Percentiles rank a stretch among this genome's conserved stretches.
phyloP scores from a whole-genome alignment of 2,797 vertebrate genomes.

The Sebastes matsubarae region DNA sequence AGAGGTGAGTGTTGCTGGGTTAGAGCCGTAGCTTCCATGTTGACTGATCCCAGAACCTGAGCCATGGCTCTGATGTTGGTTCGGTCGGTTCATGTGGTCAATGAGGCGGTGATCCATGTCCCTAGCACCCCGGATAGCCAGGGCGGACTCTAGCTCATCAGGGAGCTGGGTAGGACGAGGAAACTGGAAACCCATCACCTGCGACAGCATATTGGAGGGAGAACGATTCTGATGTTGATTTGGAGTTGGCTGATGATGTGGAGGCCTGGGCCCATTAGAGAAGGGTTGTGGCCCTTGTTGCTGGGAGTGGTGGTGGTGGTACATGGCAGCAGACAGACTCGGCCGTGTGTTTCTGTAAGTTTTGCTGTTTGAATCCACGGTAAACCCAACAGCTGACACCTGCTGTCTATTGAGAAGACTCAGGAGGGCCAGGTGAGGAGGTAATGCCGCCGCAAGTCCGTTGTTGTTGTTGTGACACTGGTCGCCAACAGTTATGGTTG shows the following conservation, averaged over 20 bases:
- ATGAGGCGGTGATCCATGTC: constrained; percentile 76
- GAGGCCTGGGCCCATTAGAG: constrained; percentile 50
- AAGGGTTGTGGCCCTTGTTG: constrained; percentile 72
- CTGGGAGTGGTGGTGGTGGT: constrained; percentile 79
- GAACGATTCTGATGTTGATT: constrained; percentile 58
- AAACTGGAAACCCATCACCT: constrained; percentile 71
- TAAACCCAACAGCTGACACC: constrained; percentile 77
- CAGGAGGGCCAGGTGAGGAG: constrained; percentile 77
- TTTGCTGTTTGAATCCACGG: constrained; percentile 77
- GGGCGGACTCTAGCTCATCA: constrained; percentile 75
- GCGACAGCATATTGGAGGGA: constrained; percentile 60
- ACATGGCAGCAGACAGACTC: constrained; percentile 73
- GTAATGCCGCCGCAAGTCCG: constrained; percentile 37
- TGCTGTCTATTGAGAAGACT: constrained; percentile 73
- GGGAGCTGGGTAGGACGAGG: constrained; percentile 76
- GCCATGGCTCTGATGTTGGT: constrained; percentile 63
- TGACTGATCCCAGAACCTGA: constrained; percentile 81
- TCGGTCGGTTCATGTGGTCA: constrained; percentile 59
- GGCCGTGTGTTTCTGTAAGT: constrained; percentile 54
- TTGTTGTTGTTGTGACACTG: constrained; percentile 55
- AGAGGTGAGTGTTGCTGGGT: constrained; percentile 57
- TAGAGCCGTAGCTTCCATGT: constrained; percentile 60
- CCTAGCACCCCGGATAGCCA: constrained; percentile 66
- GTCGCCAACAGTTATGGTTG: constrained; percentile 68
- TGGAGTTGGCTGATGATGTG: constrained; percentile 53